These are phyloP conservation scores for Drosophila cognata DNA, from an alignment of 2,888 invertebrate genomes.

Conservation along the genomic window DNA sequence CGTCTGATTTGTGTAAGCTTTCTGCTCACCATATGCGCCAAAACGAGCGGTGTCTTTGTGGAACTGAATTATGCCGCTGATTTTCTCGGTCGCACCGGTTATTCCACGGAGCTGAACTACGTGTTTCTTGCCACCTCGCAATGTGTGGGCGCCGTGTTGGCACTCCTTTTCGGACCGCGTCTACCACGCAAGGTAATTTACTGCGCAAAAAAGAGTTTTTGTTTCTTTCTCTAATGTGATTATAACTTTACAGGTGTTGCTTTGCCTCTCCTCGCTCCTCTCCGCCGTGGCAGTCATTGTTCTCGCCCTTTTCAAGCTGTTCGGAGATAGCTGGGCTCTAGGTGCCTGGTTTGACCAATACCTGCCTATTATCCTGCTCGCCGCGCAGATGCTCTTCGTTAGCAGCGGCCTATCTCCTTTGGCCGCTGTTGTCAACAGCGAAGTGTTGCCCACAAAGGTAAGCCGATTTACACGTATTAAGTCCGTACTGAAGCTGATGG, in stretches of 20 bases:
- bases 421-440: constrained; percentile 75
- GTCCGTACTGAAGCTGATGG: not conserved
- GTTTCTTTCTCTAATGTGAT: not conserved
- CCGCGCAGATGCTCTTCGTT: constrained; percentile 67
- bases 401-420: constrained; percentile 80
- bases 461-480: not conserved
- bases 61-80: constrained; percentile 78
- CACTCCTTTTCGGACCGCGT: constrained; percentile 61
- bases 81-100: constrained; percentile 54
- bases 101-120: constrained; percentile 59
- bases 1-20: constrained; percentile 72
- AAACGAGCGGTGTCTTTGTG: constrained; percentile 79
- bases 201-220: not conserved
- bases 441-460: constrained; percentile 80
- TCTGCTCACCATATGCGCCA: constrained; percentile 73
- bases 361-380: constrained; percentile 69
- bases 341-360: constrained; percentile 36
- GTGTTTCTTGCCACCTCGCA: constrained; percentile 73
- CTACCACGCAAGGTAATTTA: constrained; percentile 73
- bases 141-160: constrained; percentile 69
- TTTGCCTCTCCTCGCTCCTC: constrained; percentile 70
- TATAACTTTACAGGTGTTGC: constrained; percentile 59
- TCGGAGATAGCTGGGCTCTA: constrained; percentile 43
- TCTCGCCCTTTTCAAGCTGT: constrained; percentile 59
- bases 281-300: constrained; percentile 63